Evolutionary conservation across 2,797 vertebrate genomes (phyloP), one percentile per base, ranked within the genome.

Genomic region (Thalassophryne amazonica): DNA sequence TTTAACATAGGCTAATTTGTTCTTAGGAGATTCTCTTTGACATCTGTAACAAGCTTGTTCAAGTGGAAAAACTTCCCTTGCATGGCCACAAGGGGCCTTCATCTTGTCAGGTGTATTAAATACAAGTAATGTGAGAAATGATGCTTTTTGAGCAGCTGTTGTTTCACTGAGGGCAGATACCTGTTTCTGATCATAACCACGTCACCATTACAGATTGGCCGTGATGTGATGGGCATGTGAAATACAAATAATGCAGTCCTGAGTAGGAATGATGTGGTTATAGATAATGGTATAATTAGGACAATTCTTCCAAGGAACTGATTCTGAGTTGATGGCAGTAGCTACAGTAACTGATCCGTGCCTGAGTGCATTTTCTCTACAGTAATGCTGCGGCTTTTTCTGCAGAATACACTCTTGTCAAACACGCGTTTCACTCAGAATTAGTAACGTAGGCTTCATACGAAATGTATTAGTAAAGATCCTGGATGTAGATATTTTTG

Each of bases 301-400:
- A 46, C 42, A 60, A 49, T 73, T 50, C 53, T 81, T 81, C 80
- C 67, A 27, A 43, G 54, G 73, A 83, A 83, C 37, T 30, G 54
- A 38, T 56, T 58, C 24, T 32, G 8, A 53, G 39, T 41, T 32
- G 3, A 55, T 28, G 24, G 46, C 61, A 57, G 54, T 68, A 60
- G 65, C 67, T 54, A 68, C 54, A 74, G 73, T 72, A 81, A 81
- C 55, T 67, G 76, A 79, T 81, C 61, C 36, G 20, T 28, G 29
- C 4, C 67, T 81, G 60, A 85, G 82, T 84, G 80, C 82, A 46
- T 66, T 80, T 81, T 80, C 77, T 58, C 60, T 12, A 71, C 64
- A 69, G 41, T 1, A 16, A 74, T 70, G 69, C 52, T 29, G 52
- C 68, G 48, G 64, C 42, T 34, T 70, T 66, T 86, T 81, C 73